Base-by-base conservation (phyloP, 2,888 invertebrate genomes). In the Synergus gifuensis region DNA sequence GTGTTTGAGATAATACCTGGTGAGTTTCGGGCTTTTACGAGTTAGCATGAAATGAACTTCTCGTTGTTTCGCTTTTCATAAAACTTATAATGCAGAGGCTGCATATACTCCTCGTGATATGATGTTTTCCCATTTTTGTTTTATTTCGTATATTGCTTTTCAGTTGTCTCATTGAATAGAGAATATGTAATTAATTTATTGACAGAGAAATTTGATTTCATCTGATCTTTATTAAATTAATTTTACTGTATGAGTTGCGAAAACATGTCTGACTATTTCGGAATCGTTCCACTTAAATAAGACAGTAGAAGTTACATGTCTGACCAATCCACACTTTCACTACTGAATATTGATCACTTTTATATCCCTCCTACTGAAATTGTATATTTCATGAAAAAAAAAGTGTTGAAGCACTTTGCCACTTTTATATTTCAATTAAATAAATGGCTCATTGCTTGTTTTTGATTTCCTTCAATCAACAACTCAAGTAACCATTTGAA, bases 61-160 rank as follows among this genome's bases (percentile, higher is more conserved):
- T 73, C 73, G 28, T 49, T 54, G 11, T 36, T 73, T 46, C 36
- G n/a, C 49, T 73, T 73, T 73, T 54, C 73, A 73, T 73, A 36
- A n/a, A 73, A 54, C 73, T 73, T n/a, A 16, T 54, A 36, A 54
- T 66, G 66, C 18, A 66, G 66, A n/a, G 66, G 42, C n/a, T 66
- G 28, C 9, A 49, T 73, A 69, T 54, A n/a, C n/a, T 28, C 8
- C 54, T 3, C 60, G 4, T 5, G 22, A 28, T 12, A 60, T 3
- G 11, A 60, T n/a, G 9, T 60, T 60, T 22, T 60, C 12, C 4
- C 60, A 60, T 1, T 12, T 22, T 22, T 9, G 4, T 60, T 22
- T 60, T 60, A 60, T 60, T 60, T 28, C 9, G 60, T 60, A 22
- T 22, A 22, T 60, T 1, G 22, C 22, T 12, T 60, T 22, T 60